Percentiles rank a stretch among this genome's conserved stretches.
These are phyloP conservation scores for Leptopilina myrica DNA, from an alignment of 2,888 invertebrate genomes.

Conservation along the genomic window DNA sequence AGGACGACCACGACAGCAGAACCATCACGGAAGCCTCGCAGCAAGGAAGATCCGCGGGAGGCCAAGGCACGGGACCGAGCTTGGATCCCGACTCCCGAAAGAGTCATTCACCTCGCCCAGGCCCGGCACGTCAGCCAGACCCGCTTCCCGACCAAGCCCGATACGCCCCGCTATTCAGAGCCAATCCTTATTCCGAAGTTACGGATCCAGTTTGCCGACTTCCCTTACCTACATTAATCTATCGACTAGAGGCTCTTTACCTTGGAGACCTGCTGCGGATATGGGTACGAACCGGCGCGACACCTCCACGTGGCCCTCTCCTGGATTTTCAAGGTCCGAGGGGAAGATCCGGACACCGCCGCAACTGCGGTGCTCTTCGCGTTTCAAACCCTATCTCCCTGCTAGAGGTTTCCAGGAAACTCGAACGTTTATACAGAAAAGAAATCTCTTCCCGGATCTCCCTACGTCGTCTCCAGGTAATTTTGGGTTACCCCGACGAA, in stretches of 20 bases:
- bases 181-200: constrained; percentile 86
- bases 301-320: constrained; percentile 69
- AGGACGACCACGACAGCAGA: constrained; percentile 60
- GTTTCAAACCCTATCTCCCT: constrained; percentile 79
- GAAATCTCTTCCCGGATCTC: constrained; percentile 78
- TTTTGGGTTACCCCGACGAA: constrained; percentile 78
- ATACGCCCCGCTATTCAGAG: constrained; percentile 83
- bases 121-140: constrained; percentile 53
- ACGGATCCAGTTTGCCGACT: constrained; percentile 84
- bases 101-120: constrained; percentile 54
- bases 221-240: constrained; percentile 84
- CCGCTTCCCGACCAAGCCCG: constrained; percentile 79
- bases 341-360: constrained; percentile 77
- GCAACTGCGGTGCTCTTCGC: constrained; percentile 77
- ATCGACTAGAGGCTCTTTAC: constrained; percentile 83
- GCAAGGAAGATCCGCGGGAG: constrained; percentile 72
- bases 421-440: constrained; percentile 79
- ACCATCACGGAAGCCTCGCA: constrained; percentile 57
- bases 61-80: constrained; percentile 74
- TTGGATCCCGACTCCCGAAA: constrained; percentile 58
- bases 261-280: constrained; percentile 82
- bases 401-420: constrained; percentile 78
- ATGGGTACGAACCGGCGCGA: constrained; percentile 67
- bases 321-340: constrained; percentile 79
- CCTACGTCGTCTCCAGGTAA: constrained; percentile 80